phyloP scores from a whole-genome alignment of 2,113 vertebrate species.

The Syngnathus floridae region DNA sequence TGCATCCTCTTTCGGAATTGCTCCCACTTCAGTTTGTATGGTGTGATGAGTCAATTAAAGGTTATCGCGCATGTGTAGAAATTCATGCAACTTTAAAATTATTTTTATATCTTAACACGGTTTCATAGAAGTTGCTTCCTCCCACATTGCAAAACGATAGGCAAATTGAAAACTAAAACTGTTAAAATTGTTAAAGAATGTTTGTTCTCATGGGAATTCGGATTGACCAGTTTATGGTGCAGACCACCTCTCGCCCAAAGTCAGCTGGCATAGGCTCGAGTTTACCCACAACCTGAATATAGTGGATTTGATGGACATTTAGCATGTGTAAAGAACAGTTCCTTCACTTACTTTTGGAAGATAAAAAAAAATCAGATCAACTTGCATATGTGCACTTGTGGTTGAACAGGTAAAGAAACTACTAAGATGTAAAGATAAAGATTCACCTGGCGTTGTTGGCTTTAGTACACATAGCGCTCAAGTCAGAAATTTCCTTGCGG shows the following conservation, averaged over 20 bases:
- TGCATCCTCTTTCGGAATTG: background rate
- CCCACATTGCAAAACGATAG: background rate
- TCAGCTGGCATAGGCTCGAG: background rate
- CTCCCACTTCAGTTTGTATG: background rate
- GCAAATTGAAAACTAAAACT: background rate
- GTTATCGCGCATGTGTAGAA: background rate
- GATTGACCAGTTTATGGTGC: background rate
- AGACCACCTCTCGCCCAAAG: background rate
- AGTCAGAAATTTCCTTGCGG: slow-evolving; percentile 6
- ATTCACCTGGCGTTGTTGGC: slow-evolving; percentile 18
- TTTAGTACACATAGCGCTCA: slow-evolving; percentile 12
- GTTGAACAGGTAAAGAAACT: background rate
- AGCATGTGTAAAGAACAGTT: background rate
- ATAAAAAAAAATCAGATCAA: background rate
- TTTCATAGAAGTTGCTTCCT: background rate
- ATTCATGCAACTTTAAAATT: background rate
- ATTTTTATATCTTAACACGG: background rate
- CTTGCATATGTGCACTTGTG: background rate
- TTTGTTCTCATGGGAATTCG: background rate
- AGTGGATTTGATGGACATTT: background rate
- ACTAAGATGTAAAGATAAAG: background rate
- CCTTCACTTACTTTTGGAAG: background rate
- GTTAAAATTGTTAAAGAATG: background rate
- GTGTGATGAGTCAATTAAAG: background rate
- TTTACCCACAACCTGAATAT: background rate